Base-by-base conservation (phyloP, 92 coral and sea anemone species). In the Siderastrea siderea region DNA sequence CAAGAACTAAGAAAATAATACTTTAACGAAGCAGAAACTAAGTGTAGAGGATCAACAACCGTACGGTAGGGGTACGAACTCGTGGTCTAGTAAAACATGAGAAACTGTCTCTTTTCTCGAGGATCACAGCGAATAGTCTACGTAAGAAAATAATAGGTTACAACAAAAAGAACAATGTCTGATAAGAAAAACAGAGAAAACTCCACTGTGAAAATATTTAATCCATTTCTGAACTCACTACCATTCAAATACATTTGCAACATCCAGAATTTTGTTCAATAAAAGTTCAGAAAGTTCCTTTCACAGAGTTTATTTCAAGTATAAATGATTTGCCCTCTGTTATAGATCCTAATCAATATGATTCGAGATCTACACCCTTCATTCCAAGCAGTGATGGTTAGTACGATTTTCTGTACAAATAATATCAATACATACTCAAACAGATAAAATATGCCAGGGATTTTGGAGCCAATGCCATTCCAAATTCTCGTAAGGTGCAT, bases 251-350 rank as follows among this genome's bases (percentile, higher is more conserved):
- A 59, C 64, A 59, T 59, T 59, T 3, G 3, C 3, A 8, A 3
- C 14, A 7, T 8, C 12, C 7, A 59, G 12, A 13, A 59, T 59
- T 59, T 12, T 15, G 12, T 8, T 59, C 64, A 59, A 59, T 12
- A 7, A 15, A 59, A 53, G 57, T 53, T 53, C 57, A 9, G 57
- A 5, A 5, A 53, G 57, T 53, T 53, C 57, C 5, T 53, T 53
- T 53, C 57, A 5, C 57, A 48, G 58, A 51, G 49, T 71, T n/a
- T 49, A 52, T 44, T n/a, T 52, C 13, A 73, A 38, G 49, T 75
- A 76, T 45, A 76, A 58, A 57, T 77, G 15, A 60, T 10, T 75
- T 52, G 51, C 65, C 80, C 65, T 75, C 67, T 44, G 38, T 57
- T 57, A 13, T 7, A 57, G 38, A 64, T 16, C 68, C 17, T 44